These are phyloP conservation scores for Sesamia inferens DNA, from an alignment of 2,888 invertebrate species.

Conservation along the genomic window DNA sequence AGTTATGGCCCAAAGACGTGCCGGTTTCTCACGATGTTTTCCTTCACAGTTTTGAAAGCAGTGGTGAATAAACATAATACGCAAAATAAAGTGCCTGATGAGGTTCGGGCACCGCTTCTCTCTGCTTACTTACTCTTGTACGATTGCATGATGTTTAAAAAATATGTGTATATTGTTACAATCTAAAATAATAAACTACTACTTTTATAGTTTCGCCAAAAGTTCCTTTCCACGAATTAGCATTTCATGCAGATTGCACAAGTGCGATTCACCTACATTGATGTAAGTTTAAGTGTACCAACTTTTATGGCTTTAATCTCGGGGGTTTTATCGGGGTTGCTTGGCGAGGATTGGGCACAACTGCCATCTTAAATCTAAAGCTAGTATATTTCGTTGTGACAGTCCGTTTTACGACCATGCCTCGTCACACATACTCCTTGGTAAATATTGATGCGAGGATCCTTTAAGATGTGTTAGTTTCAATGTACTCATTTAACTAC, in stretches of 20 bases:
- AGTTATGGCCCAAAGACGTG: too few species aligned
- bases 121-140: too few species aligned
- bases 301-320: conserved; percentile 40
- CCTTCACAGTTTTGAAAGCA: too few species aligned
- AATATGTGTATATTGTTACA: neutral
- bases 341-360: conserved; percentile 2
- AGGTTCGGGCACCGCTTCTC: too few species aligned
- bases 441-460: conserved; percentile 17
- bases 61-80: too few species aligned
- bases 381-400: conserved; percentile 31
- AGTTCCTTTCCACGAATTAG: neutral
- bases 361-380: conserved; percentile 24
- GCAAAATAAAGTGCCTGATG: too few species aligned
- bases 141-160: neutral
- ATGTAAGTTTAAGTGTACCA: conserved; percentile 15
- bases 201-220: neutral
- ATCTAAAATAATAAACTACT: neutral
- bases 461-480: neutral
- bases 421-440: conserved; percentile 17
- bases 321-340: conserved; percentile 35
- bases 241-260: conserved; percentile 25
- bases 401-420: conserved; percentile 30
- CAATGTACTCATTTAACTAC: neutral
- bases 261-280: conserved; percentile 21
- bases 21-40: too few species aligned